Evolutionary conservation across 1,140 invertebrate genomes (phyloP), one percentile per base, ranked within the genome.

Genomic region (Plodia interpunctella): DNA sequence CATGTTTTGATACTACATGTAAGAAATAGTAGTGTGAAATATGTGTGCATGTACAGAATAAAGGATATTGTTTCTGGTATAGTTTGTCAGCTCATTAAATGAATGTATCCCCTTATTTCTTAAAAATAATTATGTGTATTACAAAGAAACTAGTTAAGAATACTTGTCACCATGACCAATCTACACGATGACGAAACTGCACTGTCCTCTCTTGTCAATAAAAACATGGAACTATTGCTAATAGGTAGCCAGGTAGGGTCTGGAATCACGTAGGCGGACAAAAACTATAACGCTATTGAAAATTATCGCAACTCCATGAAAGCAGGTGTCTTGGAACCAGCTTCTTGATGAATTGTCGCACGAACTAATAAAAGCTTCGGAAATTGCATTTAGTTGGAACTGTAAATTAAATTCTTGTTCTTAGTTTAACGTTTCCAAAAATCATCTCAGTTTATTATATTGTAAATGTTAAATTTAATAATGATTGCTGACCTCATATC

Each of bases 261-360:
- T 44, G 8, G 38, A 44, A 44, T 44, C 38, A 44, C 38, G 38
- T 44, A 44, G 38, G 15, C 10, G 38, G 15, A 44, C 38, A 44
- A 44, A 44, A 44, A 44, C 38, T 44, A 44, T 44, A n/a, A 44
- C 38, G 38, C 38, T 44, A 44, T 44, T 44, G 38, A 44, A 44
- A 44, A 44, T 44, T 44, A 44, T 44, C 38, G 13, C 13, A 15
- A 44, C 38, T 44, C 13, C 38, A 44, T 44, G 38, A 44, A 44
- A 44, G 38, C 38, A 44, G 38, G 38, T 44, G 38, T 44, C 38
- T 44, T 15, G 38, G 15, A 44, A 44, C 38, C 38, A 44, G 38
- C 38, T 44, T 15, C 5, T 44, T 44, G 38, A 44, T 15, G 38
- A 15, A 44, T 44, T 44, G 13, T n/a, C n/a, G 38, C 38, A 44